These are phyloP conservation scores for Dasyurus viverrinus DNA, from an alignment of 2,113 vertebrate genomes.

Conservation along the genomic window DNA sequence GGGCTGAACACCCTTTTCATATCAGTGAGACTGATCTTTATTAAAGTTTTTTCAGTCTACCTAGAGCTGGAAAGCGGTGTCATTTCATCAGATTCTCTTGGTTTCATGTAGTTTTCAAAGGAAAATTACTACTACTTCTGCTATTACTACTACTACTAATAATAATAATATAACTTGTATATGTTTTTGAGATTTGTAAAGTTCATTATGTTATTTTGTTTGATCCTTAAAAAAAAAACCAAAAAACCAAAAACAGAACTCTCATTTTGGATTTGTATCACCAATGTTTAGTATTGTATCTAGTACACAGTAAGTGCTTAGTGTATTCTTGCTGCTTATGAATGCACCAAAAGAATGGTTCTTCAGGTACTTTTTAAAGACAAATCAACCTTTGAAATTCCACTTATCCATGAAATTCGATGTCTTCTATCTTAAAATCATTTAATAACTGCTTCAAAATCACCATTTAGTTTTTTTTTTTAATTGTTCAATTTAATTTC, in stretches of 20 bases:
- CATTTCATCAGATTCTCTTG: too few species aligned
- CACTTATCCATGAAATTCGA: not conserved
- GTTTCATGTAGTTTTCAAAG: too few species aligned
- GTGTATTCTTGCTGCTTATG: not conserved
- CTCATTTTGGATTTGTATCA: not conserved
- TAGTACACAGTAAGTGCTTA: not conserved
- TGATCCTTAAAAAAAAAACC: too few species aligned
- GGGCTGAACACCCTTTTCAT: too few species aligned
- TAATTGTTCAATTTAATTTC: not conserved
- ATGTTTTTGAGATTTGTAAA: too few species aligned
- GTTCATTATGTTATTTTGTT: too few species aligned
- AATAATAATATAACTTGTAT: too few species aligned
- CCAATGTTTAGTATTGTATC: not conserved
- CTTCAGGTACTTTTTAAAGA: not conserved
- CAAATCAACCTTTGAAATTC: not conserved
- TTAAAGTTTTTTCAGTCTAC: too few species aligned
- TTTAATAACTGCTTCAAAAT: not conserved
- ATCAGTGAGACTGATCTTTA: too few species aligned
- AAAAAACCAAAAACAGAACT: not conserved
- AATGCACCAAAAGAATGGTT: not conserved
- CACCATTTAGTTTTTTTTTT: not conserved
- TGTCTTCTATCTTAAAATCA: not conserved
- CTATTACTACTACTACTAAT: too few species aligned
- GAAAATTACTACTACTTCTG: too few species aligned
- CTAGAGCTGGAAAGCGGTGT: too few species aligned